Evolutionary conservation across 2,113 vertebrate genomes (phyloP).

Genomic region (Menura novaehollandiae): DNA sequence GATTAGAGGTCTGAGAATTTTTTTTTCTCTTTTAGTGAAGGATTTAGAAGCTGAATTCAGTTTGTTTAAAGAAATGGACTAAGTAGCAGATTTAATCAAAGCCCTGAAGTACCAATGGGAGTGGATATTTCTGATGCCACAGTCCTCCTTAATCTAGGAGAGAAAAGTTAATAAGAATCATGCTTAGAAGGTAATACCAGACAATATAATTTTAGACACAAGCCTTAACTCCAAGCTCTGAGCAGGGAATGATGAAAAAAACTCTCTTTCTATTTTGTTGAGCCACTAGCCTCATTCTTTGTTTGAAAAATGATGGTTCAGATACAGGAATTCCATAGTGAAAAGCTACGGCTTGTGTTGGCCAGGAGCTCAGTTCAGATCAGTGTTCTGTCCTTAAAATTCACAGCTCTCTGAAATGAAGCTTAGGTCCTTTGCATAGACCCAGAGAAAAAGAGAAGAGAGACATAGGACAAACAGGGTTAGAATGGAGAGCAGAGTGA

Average conservation of each 20-base stretch:
- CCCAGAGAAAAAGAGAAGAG: background rate
- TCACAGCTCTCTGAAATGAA: background rate
- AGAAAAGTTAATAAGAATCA: background rate
- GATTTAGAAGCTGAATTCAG: background rate
- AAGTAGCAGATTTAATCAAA: background rate
- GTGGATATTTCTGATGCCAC: background rate
- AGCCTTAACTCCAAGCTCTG: background rate
- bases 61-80: background rate
- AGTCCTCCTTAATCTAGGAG: background rate
- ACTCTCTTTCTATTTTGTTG: accelerated
- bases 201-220: background rate
- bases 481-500: background rate
- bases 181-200: background rate
- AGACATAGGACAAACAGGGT: background rate
- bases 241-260: background rate
- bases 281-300: background rate
- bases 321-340: background rate
- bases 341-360: background rate
- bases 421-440: background rate
- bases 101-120: background rate
- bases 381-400: background rate
- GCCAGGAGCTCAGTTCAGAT: background rate
- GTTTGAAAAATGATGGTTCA: background rate
- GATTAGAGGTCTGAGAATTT: background rate
- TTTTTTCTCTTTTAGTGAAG: background rate